These are phyloP conservation scores for Perca fluviatilis DNA, from an alignment of 2,113 vertebrate species.

Conservation along the genomic window DNA sequence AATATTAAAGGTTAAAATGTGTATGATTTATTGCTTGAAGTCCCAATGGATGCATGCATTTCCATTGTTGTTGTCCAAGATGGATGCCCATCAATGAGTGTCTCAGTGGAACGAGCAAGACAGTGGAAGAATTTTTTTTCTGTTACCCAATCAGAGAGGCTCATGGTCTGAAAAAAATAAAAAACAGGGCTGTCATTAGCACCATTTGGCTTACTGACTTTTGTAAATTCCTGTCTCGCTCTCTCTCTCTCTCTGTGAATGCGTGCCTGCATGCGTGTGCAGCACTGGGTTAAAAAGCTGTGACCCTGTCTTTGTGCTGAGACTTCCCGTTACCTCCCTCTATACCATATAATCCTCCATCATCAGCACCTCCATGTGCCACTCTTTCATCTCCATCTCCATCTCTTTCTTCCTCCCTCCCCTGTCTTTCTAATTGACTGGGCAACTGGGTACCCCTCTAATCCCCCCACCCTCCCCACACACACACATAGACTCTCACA, in stretches of 20 bases:
- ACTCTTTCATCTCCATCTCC: conserved; percentile 76
- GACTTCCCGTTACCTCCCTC: conserved; percentile 42
- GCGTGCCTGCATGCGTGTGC: conserved; percentile 6
- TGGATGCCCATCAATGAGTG: not conserved
- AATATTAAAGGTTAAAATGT: not conserved
- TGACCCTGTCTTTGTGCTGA: conserved; percentile 52
- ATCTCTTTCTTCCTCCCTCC: conserved; percentile 36
- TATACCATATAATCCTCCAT: conserved; percentile 68
- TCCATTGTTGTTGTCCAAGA: conserved; percentile 10
- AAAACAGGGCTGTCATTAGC: conserved; percentile 37
- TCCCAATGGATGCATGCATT: not conserved
- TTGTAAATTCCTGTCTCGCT: conserved; percentile 36
- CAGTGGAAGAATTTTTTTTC: not conserved
- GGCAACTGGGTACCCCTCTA: conserved; percentile 51
- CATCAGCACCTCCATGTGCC: conserved; percentile 60
- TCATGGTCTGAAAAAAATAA: conserved; percentile 16
- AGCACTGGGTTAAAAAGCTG: conserved; percentile 43
- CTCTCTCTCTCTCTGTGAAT: not conserved
- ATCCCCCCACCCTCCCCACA: conserved; percentile 36
- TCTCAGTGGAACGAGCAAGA: not conserved
- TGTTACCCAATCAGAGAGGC: not conserved
- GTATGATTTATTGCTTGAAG: conserved; percentile 10
- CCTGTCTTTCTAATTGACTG: conserved; percentile 60
- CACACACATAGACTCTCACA: not conserved
- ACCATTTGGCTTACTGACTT: conserved; percentile 49